Evolutionary conservation across 2,888 invertebrate species (phyloP).

Genomic region (Drosophila lutescens): DNA sequence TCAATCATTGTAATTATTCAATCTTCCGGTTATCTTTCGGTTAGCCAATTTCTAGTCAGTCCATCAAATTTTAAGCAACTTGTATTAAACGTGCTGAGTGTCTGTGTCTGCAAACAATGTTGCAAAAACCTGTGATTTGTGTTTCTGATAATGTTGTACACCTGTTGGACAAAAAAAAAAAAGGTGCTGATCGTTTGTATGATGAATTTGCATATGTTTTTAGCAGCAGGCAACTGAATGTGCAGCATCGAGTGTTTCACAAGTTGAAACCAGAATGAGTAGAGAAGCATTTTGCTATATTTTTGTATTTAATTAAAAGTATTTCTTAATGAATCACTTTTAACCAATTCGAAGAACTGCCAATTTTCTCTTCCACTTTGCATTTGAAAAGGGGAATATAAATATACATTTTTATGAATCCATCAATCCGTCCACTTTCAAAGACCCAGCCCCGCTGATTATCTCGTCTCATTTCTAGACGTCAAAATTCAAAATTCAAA

Average conservation of each 20-base stretch:
- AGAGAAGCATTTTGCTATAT: too few species aligned
- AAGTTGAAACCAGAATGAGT: too few species aligned
- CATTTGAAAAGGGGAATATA: conserved; percentile 4
- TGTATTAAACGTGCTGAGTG: conserved; percentile 4
- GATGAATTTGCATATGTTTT: conserved; percentile 34
- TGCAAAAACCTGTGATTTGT: conserved; percentile 27
- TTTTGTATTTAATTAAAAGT: too few species aligned
- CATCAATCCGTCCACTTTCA: conserved; percentile 4
- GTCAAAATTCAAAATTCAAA: conserved; percentile 3
- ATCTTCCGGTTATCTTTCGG: not conserved
- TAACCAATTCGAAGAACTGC: not conserved
- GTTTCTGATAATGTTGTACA: conserved; percentile 33
- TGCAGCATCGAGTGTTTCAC: conserved; percentile 13
- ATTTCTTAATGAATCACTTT: not conserved
- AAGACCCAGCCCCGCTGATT: conserved; percentile 7
- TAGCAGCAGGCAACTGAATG: conserved; percentile 22
- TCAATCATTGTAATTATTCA: not conserved
- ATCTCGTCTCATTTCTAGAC: conserved; percentile 2
- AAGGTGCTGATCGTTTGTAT: conserved; percentile 15
- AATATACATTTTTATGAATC: not conserved
- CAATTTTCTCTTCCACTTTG: conserved; percentile 14
- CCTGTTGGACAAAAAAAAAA: conserved; percentile 27
- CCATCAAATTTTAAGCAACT: conserved; percentile 3
- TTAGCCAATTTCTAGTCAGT: not conserved
- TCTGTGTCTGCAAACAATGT: conserved; percentile 1